Base-by-base conservation (phyloP, 2,113 vertebrate genomes). In the Chaetops frenatus region DNA sequence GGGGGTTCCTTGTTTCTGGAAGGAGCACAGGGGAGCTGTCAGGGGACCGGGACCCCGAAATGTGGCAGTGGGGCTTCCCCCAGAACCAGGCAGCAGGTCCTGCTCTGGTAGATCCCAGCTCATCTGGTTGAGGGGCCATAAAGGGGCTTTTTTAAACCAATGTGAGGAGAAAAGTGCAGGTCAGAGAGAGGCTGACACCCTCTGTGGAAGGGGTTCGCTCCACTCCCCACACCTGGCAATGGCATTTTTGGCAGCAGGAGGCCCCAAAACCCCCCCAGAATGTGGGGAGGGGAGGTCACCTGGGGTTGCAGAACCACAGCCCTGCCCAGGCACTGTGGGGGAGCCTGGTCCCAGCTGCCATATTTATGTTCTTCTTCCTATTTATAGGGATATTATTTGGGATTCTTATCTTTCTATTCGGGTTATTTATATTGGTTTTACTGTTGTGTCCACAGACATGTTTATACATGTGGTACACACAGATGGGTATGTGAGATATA, bases 1-100 rank as follows among this genome's bases (percentile, higher is more conserved):
- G 5, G 97, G 47, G 1, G 97, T 96, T 15, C 98, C 98, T 36
- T 97, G 98, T 83, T 98, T 99, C 99, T 99, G 97, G 42, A 89
- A 58, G 33, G n/a, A 66, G 86, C 47, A 81, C 62, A 77, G 18
- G 74, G 60, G 19, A 45, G 58, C 5, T 3, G 36, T 84, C 64
- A 82, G 38, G 42, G 60, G 15, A 54, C 9, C 0, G 0, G 24
- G 4, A 23, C 11, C 23, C 31, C 0, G 0, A 42, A 45, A 20
- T 0, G 7, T 2, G 56, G 16, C n/a, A 16, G 8, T 0, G 33
- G 5, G 15, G 17, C 6, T 14, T 2, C 10, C 6, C 10, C 10
- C 27, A 10, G 2, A 23, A 33, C 2, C 35, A 12, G n/a, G 36
- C 45, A 19, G 3, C 0, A 3, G 24, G 14, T 12, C 14, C 36